Base-by-base conservation (phyloP, 2,113 vertebrate species). In the Dendrocopos noguchii region DNA sequence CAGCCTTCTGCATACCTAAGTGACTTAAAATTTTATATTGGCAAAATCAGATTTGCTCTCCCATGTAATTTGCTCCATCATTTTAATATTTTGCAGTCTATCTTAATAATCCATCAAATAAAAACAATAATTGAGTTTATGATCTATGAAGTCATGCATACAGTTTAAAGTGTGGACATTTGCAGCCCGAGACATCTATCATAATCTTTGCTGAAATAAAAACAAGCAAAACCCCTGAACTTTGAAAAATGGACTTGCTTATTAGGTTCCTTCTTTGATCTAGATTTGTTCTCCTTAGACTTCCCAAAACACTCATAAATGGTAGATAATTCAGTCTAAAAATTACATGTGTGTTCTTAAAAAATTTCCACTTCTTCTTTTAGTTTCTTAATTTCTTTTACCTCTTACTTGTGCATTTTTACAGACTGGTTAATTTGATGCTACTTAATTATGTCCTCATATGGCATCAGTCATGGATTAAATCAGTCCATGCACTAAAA, bases 261-360 rank as follows among this genome's bases (percentile, higher is more conserved):
- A 20, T 56, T 68, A 91, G 47, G n/a, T 92, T 95, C 89, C 82
- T 72, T 80, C 75, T 91, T 74, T 80, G 53, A 42, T 57, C 53
- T 80, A 83, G 13, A 47, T 90, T 33, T 93, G 31, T 83, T 80
- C 60, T 83, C 75, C 77, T 10, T 72, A 77, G 72, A 81, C 20
- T 93, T 96, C 75, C 76, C 29, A n/a, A 77, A 82, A 68, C 36
- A 59, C 22, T 52, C 22, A 57, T 76, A 73, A 84, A 70, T 25
- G 59, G 28, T 46, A 90, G 34, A 44, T 33, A 71, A 79, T 42
- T 63, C 17, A 19, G 22, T 84, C 67, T 68, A 76, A 29, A 92
- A 86, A 33, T 12, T 2, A 60, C 15, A 53, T 63, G 7, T 19
- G 42, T 55, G 39, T 73, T 89, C 28, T 85, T 56, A 16, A 84